phyloP scores from a whole-genome alignment of 2,888 invertebrate genomes.

The Gymnosoma rotundatum region DNA sequence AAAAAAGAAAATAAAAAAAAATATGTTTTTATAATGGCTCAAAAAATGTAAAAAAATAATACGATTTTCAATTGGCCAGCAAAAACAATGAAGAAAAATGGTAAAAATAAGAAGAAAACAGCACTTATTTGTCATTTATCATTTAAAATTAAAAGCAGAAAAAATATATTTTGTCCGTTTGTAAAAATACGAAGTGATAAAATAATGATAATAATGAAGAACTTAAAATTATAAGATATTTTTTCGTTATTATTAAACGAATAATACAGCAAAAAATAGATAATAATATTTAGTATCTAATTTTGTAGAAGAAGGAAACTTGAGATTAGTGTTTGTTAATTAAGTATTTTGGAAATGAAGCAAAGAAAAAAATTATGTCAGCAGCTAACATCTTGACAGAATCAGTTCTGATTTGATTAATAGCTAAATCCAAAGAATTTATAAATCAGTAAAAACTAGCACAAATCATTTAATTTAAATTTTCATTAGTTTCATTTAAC shows the following conservation, averaged over 20 bases:
- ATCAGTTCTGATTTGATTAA: not conserved
- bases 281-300: conserved; percentile 16
- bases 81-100: not conserved
- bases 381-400: not conserved
- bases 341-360: not conserved
- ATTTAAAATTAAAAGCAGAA: conserved; percentile 55
- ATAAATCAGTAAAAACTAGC: too few relatives aligned
- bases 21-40: conserved; percentile 57
- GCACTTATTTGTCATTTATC: conserved; percentile 66
- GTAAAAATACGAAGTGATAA: conserved; percentile 60
- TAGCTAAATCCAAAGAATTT: not conserved
- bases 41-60: conserved; percentile 18
- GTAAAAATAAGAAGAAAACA: conserved; percentile 43
- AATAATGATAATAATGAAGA: conserved; percentile 56
- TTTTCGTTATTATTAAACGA: not conserved
- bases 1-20: conserved; percentile 14
- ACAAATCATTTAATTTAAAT: too few relatives aligned
- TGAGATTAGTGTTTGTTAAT: not conserved
- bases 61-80: conserved; percentile 43
- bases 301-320: not conserved
- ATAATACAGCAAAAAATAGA: conserved; percentile 10
- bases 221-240: conserved; percentile 37
- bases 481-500: too few relatives aligned
- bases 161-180: conserved; percentile 54
- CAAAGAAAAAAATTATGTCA: too few relatives aligned